A percentile compares a stretch with the other conserved stretches of the same genome.
Evolutionary conservation across 2,888 invertebrate species (phyloP).

Genomic region (Amiota communis): DNA sequence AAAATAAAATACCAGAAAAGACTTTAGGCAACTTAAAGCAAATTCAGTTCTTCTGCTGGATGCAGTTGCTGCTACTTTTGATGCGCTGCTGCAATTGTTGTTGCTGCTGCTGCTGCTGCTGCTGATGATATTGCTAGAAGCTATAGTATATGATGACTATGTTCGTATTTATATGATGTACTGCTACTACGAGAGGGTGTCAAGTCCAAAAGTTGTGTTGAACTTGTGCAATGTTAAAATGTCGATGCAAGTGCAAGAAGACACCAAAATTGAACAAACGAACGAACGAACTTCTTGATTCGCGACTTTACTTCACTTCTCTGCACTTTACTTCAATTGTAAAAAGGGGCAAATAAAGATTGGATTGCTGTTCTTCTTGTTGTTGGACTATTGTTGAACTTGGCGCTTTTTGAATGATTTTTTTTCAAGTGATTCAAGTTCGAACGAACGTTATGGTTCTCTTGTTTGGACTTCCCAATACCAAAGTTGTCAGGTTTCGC

Average conservation of each 20-base stretch:
- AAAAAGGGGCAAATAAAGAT: too few relatives aligned
- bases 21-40: too few relatives aligned
- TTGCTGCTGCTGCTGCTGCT: neutral
- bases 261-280: neutral
- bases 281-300: slow-evolving; percentile 5
- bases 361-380: too few relatives aligned
- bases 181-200: slow-evolving; percentile 7
- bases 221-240: neutral
- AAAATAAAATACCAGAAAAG: neutral
- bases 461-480: neutral
- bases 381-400: too few relatives aligned
- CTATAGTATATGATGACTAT: neutral
- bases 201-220: slow-evolving; percentile 6
- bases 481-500: neutral
- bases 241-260: too few relatives aligned
- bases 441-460: neutral
- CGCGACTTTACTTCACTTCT: neutral
- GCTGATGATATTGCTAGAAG: neutral
- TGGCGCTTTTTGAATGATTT: too few relatives aligned
- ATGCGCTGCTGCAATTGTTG: neutral
- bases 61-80: too few relatives aligned
- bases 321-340: neutral
- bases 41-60: too few relatives aligned
- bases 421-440: slow-evolving; percentile 1
- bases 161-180: slow-evolving; percentile 6